A percentile compares a stretch with the other conserved stretches of the same genome.
phyloP scores from a whole-genome alignment of 2,797 vertebrate species.

The Falco naumanni region DNA sequence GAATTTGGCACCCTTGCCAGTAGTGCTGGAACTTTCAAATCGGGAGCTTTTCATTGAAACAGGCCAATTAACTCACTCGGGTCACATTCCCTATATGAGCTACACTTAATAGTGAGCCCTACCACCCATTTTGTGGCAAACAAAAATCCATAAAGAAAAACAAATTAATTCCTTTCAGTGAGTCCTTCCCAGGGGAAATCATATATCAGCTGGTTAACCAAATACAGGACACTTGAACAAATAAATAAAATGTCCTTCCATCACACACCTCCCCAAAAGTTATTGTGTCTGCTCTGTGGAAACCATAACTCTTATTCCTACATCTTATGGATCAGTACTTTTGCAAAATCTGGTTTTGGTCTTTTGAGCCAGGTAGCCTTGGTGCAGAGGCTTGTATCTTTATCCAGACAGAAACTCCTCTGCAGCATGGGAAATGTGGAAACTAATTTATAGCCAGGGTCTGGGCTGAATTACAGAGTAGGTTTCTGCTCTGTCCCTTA shows the following conservation, averaged over 20 bases:
- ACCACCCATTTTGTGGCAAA: slow-evolving; percentile 19
- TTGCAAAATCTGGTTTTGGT: not conserved
- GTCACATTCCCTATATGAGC: slow-evolving; percentile 37
- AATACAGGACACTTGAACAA: not conserved
- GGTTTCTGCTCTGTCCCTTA: not conserved
- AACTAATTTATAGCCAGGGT: not conserved
- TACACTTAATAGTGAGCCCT: not conserved
- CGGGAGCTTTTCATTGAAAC: slow-evolving; percentile 47
- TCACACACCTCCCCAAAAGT: not conserved
- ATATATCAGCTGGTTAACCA: not conserved
- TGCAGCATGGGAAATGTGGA: not conserved
- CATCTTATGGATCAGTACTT: not conserved
- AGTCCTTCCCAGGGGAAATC: not conserved
- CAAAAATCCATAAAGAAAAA: slow-evolving; percentile 14
- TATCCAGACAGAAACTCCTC: not conserved
- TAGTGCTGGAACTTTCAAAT: slow-evolving; percentile 60
- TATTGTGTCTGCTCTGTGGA: not conserved
- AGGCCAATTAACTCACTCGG: slow-evolving; percentile 27
- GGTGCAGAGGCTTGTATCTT: not conserved
- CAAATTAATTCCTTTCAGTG: slow-evolving; percentile 1
- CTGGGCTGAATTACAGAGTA: not conserved
- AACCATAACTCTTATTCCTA: not conserved
- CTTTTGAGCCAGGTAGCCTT: not conserved
- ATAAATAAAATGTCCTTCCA: not conserved
- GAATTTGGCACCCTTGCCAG: slow-evolving; percentile 65